phyloP scores from a whole-genome alignment of 2,888 invertebrate genomes.

The Temnothorax ravouxi region DNA sequence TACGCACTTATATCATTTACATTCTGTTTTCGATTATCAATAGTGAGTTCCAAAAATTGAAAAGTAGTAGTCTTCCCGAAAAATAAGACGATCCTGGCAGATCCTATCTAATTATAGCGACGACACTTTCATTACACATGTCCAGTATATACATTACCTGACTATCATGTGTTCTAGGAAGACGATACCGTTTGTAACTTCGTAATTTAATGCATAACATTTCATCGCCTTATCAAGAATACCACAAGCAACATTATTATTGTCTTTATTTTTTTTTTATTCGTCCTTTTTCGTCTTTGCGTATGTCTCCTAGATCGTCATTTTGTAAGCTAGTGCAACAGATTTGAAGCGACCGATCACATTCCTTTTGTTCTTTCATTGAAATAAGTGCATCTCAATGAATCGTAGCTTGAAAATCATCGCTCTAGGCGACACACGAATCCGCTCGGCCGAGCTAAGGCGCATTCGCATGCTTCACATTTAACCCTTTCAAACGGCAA shows the following conservation, averaged over 20 bases:
- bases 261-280: conserved; percentile 28
- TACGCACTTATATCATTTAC: not conserved
- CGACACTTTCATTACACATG: not conserved
- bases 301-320: not conserved
- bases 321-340: conserved; percentile 12
- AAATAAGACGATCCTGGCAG: not conserved
- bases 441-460: not conserved
- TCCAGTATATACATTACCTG: not conserved
- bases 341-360: not conserved
- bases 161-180: conserved; percentile 18
- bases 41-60: not conserved
- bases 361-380: not conserved
- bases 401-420: conserved; percentile 11
- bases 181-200: conserved; percentile 36
- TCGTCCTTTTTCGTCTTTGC: conserved; percentile 1
- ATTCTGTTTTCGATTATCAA: not conserved
- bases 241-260: conserved; percentile 30
- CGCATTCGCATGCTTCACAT: not conserved
- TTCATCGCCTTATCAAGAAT: not conserved
- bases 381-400: not conserved
- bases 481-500: conserved; percentile 32
- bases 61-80: conserved; percentile 1
- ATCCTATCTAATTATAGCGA: not conserved
- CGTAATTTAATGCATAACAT: not conserved
- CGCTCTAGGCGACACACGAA: conserved; percentile 19